Conservation (phyloP, 30 jellyfish, hydroid and myxozoan genomes). For the Hydra vulgaris region DNA sequence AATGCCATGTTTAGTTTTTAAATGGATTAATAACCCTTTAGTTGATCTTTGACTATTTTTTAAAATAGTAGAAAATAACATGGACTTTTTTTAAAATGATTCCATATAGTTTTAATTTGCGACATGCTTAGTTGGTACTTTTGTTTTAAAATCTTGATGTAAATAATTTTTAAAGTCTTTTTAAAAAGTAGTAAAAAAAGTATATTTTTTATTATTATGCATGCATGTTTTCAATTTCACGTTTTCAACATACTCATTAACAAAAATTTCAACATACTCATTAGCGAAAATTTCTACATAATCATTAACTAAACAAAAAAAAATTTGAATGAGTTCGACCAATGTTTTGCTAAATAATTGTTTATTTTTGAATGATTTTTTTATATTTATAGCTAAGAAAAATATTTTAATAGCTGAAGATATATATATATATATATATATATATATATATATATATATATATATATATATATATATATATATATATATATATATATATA, state of each 20-base stretch:
- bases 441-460: too few species aligned
- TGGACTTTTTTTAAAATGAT: not conserved
- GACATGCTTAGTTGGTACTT: not conserved
- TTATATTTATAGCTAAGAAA: too few species aligned
- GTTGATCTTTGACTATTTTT: not conserved
- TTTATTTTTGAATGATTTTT: too few species aligned
- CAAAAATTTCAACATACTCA: not conserved
- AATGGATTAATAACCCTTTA: not conserved
- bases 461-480: too few species aligned
- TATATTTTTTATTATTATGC: not conserved
- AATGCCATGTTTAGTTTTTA: not conserved
- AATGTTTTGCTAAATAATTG: too few species aligned
- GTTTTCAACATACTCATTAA: not conserved
- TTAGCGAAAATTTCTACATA: not conserved
- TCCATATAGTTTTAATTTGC: not conserved
- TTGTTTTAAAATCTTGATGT: not conserved
- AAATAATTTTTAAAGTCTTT: not conserved
- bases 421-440: too few species aligned
- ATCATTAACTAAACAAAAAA: not conserved
- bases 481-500: too few species aligned
- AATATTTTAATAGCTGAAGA: too few species aligned
- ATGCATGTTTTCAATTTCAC: not conserved
- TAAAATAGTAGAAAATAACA: not conserved
- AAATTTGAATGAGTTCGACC: not conserved
- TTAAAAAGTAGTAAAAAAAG: not conserved